Evolutionary conservation across 1,140 invertebrate genomes (phyloP).

Genomic region (Neodiprion pinetum): DNA sequence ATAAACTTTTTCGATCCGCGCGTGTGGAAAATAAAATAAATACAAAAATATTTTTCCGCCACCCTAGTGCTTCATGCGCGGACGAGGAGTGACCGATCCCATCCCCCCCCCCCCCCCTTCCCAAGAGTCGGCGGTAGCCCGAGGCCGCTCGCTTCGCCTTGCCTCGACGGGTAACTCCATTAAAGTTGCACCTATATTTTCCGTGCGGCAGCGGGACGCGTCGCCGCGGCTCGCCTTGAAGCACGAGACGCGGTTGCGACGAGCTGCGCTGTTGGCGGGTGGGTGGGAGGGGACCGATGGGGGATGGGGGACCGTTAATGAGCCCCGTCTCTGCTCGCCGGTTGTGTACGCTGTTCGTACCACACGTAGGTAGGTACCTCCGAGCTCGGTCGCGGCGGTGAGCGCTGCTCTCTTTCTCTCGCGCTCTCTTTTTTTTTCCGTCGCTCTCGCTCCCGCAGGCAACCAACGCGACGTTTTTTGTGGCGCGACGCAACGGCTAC

Average conservation of each 20-base stretch:
- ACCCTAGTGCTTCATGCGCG: no score
- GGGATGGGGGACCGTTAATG: constrained; percentile 43
- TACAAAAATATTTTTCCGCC: no score
- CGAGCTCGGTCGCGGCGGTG: background rate
- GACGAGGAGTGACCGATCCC: no score
- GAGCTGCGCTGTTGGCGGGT: background rate
- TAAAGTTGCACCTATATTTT: constrained; percentile 5
- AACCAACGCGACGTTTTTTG: constrained; percentile 20
- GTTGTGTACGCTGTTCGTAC: constrained; percentile 33
- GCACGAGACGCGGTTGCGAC: background rate
- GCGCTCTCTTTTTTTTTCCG: constrained; percentile 18
- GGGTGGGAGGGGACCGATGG: constrained; percentile 12
- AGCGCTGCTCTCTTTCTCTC: constrained; percentile 25
- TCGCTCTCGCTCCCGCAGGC: constrained; percentile 18
- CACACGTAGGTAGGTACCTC: background rate
- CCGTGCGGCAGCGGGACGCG: background rate
- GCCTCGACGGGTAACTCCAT: background rate
- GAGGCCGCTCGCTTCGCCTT: background rate
- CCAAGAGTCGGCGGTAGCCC: no score
- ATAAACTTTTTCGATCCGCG: no score
- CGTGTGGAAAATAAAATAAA: no score
- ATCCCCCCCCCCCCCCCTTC: no score
- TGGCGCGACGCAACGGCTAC: constrained; percentile 31
- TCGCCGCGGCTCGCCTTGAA: no score
- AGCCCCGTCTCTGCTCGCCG: constrained; percentile 43